These are phyloP conservation scores for cattle (Bos taurus) DNA, from an alignment of 2,113 vertebrate genomes.

Conservation along the genomic window ARS-UCD2.0 NC_037333.1:91621501-91622000, in stretches of 20 bases:
- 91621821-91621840: too few species aligned
- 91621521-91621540: not conserved
- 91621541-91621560: not conserved
- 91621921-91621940: too few species aligned
- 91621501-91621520: not conserved
- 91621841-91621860: too few species aligned
- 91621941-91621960: too few species aligned
- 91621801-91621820: too few species aligned
- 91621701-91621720: not conserved
- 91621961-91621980: too few species aligned
- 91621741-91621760: not conserved
- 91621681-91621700: not conserved
- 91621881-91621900: too few species aligned
- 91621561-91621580: not conserved
- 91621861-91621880: too few species aligned
- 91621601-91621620: conserved; percentile 19
- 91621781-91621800: not conserved
- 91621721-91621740: not conserved
- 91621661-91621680: not conserved
- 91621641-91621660: not conserved
- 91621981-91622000: too few species aligned
- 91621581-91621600: not conserved
- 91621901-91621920: too few species aligned
- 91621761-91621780: not conserved
- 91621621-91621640: not conserved